Evolutionary conservation across 2,888 invertebrate genomes (phyloP).

Genomic region (Lydus trimaculatus): DNA sequence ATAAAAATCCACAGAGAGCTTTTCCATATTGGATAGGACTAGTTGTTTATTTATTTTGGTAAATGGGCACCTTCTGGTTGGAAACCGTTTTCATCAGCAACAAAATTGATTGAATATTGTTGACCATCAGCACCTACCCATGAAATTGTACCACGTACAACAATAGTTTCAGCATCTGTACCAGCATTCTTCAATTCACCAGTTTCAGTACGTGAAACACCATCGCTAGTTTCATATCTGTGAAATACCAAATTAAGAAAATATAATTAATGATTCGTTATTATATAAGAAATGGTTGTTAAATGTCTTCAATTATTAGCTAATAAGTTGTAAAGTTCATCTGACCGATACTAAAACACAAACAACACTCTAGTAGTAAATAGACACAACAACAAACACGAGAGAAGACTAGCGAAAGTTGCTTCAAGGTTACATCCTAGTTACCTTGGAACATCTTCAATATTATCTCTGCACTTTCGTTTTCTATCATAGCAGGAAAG

Average conservation of each 20-base stretch:
- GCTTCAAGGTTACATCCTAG: slow-evolving; percentile 49
- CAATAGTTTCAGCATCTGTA: slow-evolving; percentile 69
- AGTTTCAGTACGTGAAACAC: slow-evolving; percentile 64
- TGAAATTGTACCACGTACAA: slow-evolving; percentile 69
- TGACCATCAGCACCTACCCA: slow-evolving; percentile 70
- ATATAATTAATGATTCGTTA: background rate
- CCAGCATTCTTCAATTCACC: slow-evolving; percentile 69
- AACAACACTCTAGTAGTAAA: background rate
- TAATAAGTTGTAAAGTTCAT: background rate
- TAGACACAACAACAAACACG: background rate
- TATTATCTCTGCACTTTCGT: slow-evolving; percentile 41
- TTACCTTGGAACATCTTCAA: slow-evolving; percentile 52
- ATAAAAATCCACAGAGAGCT: background rate
- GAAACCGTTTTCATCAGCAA: slow-evolving; percentile 70
- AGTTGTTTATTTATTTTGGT: slow-evolving; percentile 43
- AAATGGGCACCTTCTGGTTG: slow-evolving; percentile 64
- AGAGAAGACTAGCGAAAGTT: slow-evolving; percentile 32
- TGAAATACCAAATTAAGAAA: slow-evolving; percentile 22
- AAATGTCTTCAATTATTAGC: background rate
- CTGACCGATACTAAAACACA: background rate
- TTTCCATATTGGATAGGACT: background rate
- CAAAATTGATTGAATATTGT: slow-evolving; percentile 68
- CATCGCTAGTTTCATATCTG: slow-evolving; percentile 73
- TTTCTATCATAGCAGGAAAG: slow-evolving; percentile 30
- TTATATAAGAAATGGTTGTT: background rate